Evolutionary conservation across 1,140 invertebrate species (phyloP), one percentile per base, ranked within the genome.

Genomic region (Venturia canescens): DNA sequence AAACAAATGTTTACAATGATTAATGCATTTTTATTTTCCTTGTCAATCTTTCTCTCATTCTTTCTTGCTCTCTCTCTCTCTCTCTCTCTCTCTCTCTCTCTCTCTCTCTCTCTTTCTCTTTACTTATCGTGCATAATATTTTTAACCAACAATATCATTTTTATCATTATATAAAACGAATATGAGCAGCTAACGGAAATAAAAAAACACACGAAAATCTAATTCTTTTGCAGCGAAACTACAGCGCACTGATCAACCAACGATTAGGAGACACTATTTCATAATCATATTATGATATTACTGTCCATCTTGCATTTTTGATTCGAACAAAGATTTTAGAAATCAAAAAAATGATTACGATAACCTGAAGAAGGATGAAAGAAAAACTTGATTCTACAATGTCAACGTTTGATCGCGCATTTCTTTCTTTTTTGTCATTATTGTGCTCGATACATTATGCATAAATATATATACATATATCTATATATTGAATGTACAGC

Each of bases 171-270:
- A 26, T 53, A 70, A 66, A 66, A 13, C 50, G n/a, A 78, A 60
- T n/a, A 63, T 27, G 60, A 63, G n/a, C n/a, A 53, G 15, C 15
- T 6, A 53, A 53, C 18, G 50, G n/a, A 53, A 53, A 63, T 21
- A 69, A 69, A 48, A 29, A 57, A 69, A 15, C 66, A 53, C 60
- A 69, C 29, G 31, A 1, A 21, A 69, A 74, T 74, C 38, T 50
- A 38, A 69, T 92, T 90, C 90, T 88, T 85, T 92, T 92, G 83
- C 91, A 92, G 91, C 84, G 91, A 92, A 86, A 92, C 91, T 82
- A 91, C 91, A 88, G 91, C 90, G 84, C 91, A 92, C 87, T 92
- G 90, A 92, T 92, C 89, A 88, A 87, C 87, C 88, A 90, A 85
- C 90, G 83, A 79, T 89, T 89, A 89, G 88, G 89, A 89, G 89